These are phyloP conservation scores for Falco concolor DNA, from an alignment of 2,797 vertebrate genomes.

Conservation along the genomic window DNA sequence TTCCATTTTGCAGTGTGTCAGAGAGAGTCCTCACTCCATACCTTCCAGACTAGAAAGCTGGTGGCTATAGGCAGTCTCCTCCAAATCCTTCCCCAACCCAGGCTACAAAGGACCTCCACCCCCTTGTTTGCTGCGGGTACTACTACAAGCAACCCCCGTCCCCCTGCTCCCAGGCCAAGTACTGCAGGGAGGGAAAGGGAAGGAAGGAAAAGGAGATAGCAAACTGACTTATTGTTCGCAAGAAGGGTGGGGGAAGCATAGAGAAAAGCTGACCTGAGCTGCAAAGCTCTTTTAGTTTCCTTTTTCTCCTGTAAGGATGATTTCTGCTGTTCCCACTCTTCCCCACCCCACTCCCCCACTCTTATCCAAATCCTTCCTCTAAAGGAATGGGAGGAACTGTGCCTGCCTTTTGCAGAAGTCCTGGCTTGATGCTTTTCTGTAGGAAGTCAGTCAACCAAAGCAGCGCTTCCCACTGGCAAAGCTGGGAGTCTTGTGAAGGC, in stretches of 20 bases:
- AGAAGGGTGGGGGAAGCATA: background rate
- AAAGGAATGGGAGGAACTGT: background rate
- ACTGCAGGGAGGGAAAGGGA: background rate
- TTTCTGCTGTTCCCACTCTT: background rate
- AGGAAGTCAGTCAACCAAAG: background rate
- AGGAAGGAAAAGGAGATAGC: conserved; percentile 38
- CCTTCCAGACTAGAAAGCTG: background rate
- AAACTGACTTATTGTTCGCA: background rate
- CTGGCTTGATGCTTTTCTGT: background rate
- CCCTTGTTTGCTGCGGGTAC: background rate
- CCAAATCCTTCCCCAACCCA: background rate
- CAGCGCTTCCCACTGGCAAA: background rate
- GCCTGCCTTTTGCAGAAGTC: background rate
- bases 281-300: background rate
- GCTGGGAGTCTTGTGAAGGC: background rate
- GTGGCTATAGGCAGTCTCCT: background rate
- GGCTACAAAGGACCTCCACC: background rate
- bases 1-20: background rate
- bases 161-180: background rate
- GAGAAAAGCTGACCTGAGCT: conserved; percentile 5
- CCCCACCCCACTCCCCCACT: background rate
- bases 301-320: background rate
- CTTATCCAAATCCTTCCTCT: background rate
- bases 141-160: background rate
- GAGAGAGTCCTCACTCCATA: background rate